Evolutionary conservation across 1,140 invertebrate species (phyloP).

Genomic region (Alviniconcha marisindica): DNA sequence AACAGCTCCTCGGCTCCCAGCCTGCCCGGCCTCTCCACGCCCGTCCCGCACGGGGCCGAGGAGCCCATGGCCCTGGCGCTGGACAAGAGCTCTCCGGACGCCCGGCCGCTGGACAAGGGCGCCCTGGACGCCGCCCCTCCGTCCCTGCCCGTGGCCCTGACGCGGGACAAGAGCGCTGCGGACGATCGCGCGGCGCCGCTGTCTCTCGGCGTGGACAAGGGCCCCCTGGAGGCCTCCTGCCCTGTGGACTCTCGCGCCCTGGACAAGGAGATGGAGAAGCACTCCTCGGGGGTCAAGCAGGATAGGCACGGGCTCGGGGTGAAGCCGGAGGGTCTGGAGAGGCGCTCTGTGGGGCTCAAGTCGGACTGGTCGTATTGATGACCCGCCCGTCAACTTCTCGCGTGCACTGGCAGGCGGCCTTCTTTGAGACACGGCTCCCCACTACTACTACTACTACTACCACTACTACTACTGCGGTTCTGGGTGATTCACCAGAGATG

Average conservation of each 20-base stretch:
- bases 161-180: background rate
- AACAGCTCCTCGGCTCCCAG: slow-evolving; percentile 38
- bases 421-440: too few relatives aligned
- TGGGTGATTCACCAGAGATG: too few relatives aligned
- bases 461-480: too few relatives aligned
- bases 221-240: too few relatives aligned
- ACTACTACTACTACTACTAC: too few relatives aligned
- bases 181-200: background rate
- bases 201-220: background rate
- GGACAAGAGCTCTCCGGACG: background rate
- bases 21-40: background rate
- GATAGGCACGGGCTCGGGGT: too few relatives aligned
- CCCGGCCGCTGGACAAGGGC: background rate
- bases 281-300: too few relatives aligned
- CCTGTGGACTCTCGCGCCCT: background rate
- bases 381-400: too few relatives aligned
- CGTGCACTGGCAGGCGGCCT: too few relatives aligned
- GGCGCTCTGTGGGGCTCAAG: background rate
- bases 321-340: too few relatives aligned
- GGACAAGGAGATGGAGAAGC: background rate
- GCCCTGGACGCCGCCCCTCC: background rate
- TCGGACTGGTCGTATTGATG: background rate
- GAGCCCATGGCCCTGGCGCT: background rate
- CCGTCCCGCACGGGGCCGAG: background rate
- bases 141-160: background rate